Base-by-base conservation (phyloP, 2,888 invertebrate genomes). In the Anticlea derivata region DNA sequence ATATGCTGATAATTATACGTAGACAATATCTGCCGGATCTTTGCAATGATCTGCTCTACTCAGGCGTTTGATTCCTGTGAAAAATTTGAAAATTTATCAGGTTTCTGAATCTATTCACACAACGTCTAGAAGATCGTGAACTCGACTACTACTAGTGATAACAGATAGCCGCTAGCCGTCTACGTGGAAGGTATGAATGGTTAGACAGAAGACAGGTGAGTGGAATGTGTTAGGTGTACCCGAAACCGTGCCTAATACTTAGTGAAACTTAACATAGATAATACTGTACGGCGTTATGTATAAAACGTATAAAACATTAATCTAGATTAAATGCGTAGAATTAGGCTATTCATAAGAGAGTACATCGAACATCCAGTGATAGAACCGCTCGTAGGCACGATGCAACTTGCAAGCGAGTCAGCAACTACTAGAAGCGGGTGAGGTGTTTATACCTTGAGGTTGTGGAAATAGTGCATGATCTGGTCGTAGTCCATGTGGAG, bases 391-490 rank as follows among this genome's bases (percentile, higher is more conserved):
- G 69, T 73, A 73, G 68, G 68, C 62, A 61, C 70, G 70, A 70
- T 82, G 72, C 70, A 34, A 34, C 27, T 45, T 31, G 78, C 73
- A 83, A 86, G 87, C 85, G 80, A 78, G 77, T 73, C 77, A 83
- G 86, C 86, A 78, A 86, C 83, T 70, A 70, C 86, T 88, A 87
- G 81, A 87, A 88, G 88, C 88, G 70, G 73, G 78, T 73, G 79
- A 77, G 79, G 73, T 81, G 81, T 70, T 82, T 89, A 88, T 92
- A 97, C 97, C 93, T 98, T 98, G 79, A 99, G 93, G 93, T 97
- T 98, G 92, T 98, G 97, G 92, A 99, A 98, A 91, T 98, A 98
- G 83, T 98, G 96, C 96, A 98, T 97, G 86, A 99, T 96, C 92
- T 98, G 97, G 83, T 98, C 97, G 90, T 98, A 98, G 90, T 98